phyloP scores from a whole-genome alignment of 1,140 invertebrate species.

The Antheraea pernyi region DNA sequence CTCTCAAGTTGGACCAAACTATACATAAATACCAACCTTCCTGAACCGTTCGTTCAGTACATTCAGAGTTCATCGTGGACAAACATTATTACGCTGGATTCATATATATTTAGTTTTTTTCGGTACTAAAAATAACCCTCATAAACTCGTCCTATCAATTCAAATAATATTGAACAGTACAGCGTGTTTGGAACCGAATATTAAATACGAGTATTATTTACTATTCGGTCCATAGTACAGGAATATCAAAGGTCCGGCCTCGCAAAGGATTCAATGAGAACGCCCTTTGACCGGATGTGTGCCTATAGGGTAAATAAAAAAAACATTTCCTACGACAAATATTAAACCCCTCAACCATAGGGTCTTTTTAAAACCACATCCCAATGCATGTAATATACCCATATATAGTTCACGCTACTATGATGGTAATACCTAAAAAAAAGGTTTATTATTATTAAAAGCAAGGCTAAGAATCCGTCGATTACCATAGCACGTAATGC shows the following conservation, averaged over 20 bases:
- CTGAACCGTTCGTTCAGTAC: too few species aligned
- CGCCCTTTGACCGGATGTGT: constrained; percentile 50
- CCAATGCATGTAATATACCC: too few species aligned
- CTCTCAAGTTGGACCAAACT: too few species aligned
- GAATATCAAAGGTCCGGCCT: constrained; percentile 42
- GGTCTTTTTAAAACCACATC: not conserved
- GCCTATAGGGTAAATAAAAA: constrained; percentile 54
- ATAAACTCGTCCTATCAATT: not conserved
- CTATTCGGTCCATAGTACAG: constrained; percentile 27
- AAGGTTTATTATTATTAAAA: too few species aligned
- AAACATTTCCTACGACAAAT: constrained; percentile 60
- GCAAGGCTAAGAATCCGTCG: too few species aligned
- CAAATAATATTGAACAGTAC: not conserved
- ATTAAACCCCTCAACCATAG: constrained; percentile 37
- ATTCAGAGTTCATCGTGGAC: too few species aligned
- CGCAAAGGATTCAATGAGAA: constrained; percentile 48
- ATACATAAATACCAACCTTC: too few species aligned
- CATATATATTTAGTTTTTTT: not conserved
- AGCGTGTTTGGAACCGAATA: constrained; percentile 9
- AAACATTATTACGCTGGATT: too few species aligned
- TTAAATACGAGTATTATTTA: constrained; percentile 45
- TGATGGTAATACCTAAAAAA: too few species aligned
- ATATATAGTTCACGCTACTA: too few species aligned
- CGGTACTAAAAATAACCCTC: not conserved
- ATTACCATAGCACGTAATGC: too few species aligned